phyloP scores from a whole-genome alignment of 2,797 vertebrate species.

The Taeniopygia guttata region DNA sequence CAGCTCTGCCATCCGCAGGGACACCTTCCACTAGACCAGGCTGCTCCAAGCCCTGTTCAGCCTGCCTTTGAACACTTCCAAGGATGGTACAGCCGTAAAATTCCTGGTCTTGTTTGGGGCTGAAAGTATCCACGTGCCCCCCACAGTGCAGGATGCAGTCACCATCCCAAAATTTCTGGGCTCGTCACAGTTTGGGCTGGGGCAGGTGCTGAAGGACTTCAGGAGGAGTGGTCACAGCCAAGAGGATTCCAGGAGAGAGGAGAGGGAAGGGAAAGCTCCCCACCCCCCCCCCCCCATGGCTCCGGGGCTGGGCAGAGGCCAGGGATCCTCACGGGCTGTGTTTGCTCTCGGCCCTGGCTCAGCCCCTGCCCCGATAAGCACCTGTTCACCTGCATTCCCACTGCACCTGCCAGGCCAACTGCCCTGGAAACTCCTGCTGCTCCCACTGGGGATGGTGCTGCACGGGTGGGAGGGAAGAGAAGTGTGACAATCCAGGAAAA shows the following conservation, averaged over 20 bases:
- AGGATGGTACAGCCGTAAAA: no score
- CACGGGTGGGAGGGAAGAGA: background rate
- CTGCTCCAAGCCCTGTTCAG: background rate
- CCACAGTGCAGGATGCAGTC: background rate
- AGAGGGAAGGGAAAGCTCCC: background rate
- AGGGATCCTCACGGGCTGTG: background rate
- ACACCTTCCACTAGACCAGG: background rate
- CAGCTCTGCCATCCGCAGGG: background rate
- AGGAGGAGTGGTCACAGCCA: background rate
- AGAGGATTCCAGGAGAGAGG: background rate
- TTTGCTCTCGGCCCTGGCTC: background rate
- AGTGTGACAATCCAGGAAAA: background rate
- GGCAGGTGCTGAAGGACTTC: background rate
- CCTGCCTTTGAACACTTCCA: background rate
- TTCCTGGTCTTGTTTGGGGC: background rate
- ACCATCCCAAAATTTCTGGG: background rate
- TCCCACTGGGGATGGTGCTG: fast-evolving
- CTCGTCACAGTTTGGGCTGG: background rate
- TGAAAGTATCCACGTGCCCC: fast-evolving
- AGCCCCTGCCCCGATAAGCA: background rate
- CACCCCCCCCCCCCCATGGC: fast-evolving
- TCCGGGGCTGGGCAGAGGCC: background rate
- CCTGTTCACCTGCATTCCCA: background rate
- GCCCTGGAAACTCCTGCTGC: background rate
- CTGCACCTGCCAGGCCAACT: background rate